Evolutionary conservation across 2,888 invertebrate species (phyloP), one percentile per base, ranked within the genome.

Genomic region (Arenicola marina): DNA sequence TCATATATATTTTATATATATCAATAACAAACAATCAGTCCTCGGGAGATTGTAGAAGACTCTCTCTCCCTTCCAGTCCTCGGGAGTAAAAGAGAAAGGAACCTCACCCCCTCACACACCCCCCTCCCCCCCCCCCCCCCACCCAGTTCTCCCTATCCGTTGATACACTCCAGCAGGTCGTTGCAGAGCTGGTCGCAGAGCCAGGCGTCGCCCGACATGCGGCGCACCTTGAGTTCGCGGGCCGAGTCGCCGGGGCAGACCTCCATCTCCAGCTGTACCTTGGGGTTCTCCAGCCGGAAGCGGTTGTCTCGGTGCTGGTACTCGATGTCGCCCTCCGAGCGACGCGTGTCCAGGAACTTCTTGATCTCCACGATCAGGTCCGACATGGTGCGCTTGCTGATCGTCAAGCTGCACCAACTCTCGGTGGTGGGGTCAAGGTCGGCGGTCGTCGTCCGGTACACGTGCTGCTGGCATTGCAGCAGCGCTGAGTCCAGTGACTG

Each of bases 121-220:
- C n/a, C n/a, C n/a, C n/a, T n/a, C n/a, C n/a, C n/a, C n/a, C n/a
- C n/a, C n/a, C n/a, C n/a, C n/a, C n/a, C n/a, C n/a, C n/a, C n/a
- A n/a, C n/a, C n/a, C n/a, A n/a, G n/a, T n/a, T n/a, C n/a, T n/a
- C n/a, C n/a, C n/a, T n/a, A n/a, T n/a, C n/a, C n/a, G n/a, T 53
- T 32, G 76, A 93, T 89, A 79, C 92, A 92, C 56, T 91, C 91
- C 64, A 93, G 92, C 74, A 94, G 84, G 84, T 93, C 92, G 79
- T 92, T 91, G 83, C 93, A 93, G 45, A 93, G 86, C 82, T 92
- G 91, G 67, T 91, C 92, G 78, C 93, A 93, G 78, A 92, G 92
- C 73, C 90, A 86, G 83, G 92, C 92, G 83, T 94, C 93, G 3
- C 93, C 93, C 0, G 92, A 92, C 74, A 94, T 92, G 77, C 93